Base-by-base conservation (phyloP, 2,113 vertebrate species). In the Sinocyclocheilus rhinocerous region DNA sequence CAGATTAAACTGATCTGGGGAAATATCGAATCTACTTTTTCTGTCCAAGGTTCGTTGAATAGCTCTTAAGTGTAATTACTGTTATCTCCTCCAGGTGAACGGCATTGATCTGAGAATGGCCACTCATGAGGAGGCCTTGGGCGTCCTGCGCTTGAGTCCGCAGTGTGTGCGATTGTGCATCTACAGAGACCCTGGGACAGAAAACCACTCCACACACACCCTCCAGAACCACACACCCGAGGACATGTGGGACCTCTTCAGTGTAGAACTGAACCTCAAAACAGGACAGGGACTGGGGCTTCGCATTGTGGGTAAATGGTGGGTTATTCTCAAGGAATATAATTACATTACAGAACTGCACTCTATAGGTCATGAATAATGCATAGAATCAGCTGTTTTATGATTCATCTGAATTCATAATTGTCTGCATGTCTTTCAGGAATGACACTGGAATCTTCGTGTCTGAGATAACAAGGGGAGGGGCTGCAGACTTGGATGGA, bases 361-460 rank as follows among this genome's bases (percentile, higher is more conserved):
- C 18, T 5, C 29, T 33, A 33, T 33, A 33, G 29, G 29, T 33
- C 29, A 33, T 33, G 29, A 11, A 39, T 39, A 39, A 39, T 39
- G 1, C 39, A 39, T 39, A 39, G 39, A 39, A 7, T 7, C 39
- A 39, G 39, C 39, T 39, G 39, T 39, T 5, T 39, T 39, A 12
- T n/a, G 20, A 80, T 63, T 61, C 6, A 63, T 63, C 6, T 29
- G 42, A 67, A 81, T 81, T 67, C 61, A 65, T 18, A 1, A 6
- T 39, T 50, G 36, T 83, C 39, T 72, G 18, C 29, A n/a, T 45
- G 61, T 67, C 59, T 91, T 93, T 85, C 92, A 95, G 98, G 91
- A 97, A 97, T 90, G 97, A 98, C 90, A 97, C 95, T 0, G 98
- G 98, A 22, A 96, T 99, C 73, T 99, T 99, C 93, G 97, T 99